Evolutionary conservation across 2,113 vertebrate species (phyloP), one percentile per base, ranked within the genome.

Genomic region (Echinops telfairi): DNA sequence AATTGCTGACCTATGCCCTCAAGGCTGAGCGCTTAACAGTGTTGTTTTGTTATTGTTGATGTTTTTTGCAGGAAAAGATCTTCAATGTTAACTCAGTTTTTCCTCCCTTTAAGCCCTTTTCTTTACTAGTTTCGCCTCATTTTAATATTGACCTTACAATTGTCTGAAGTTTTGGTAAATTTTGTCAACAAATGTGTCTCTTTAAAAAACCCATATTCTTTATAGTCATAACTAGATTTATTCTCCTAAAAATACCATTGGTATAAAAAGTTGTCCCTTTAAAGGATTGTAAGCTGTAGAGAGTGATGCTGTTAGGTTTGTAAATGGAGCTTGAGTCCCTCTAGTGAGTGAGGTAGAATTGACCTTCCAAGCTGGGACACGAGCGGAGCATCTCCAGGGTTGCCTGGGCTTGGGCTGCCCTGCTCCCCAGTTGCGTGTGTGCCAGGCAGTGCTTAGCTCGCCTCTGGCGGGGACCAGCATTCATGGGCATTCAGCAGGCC

Each of bases 311-410:
- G n/a, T 84, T 86, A 71, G 43, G 22, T 57, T 95, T 91, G 70
- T 85, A 93, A 86, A 78, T 94, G 78, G 94, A 89, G 71, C 58
- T 31, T 93, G 94, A 95, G 89, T 96, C 96, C 97, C 96, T 96
- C 97, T 97, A 97, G 93, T 97, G 97, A 96, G 36, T 77, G 73
- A 36, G 78, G 14, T 78, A 11, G 43, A 60, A 68, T 86, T 83
- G n/a, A 68, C 53, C 79, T 86, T 92, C 33, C 27, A 73, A 70
- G 40, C 53, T 62, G 71, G 81, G 71, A 40, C 23, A n/a, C 36
- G 81, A 79, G 60, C 58, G 17, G 33, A 58, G 93, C 66, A 71
- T 16, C 70, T 92, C 19, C 60, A 86, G 20, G 57, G 16, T 87
- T 66, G 79, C 11, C 8, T 60, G 1, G 16, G 38, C 47, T 76